Evolutionary conservation across 2,113 vertebrate species (phyloP).

Genomic region (Toxotes jaculatrix): DNA sequence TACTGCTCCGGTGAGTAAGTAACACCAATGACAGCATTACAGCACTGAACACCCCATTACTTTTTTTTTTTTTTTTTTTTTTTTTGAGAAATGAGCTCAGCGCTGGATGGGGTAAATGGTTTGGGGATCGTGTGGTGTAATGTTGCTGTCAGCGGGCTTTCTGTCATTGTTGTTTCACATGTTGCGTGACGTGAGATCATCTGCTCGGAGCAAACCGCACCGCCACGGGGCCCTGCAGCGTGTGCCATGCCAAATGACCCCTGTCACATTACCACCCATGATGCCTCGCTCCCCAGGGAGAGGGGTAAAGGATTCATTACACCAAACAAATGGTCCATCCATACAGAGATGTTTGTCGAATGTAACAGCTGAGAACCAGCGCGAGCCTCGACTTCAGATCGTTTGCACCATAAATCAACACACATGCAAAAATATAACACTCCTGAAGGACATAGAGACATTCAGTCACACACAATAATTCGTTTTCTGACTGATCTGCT

Average conservation of each 20-base stretch:
- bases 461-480: neutral
- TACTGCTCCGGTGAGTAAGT: neutral
- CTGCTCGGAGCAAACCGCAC: conserved; percentile 5
- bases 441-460: neutral
- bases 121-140: conserved; percentile 9
- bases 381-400: conserved; percentile 13
- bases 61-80: too few relatives aligned
- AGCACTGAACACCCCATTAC: conserved; percentile 7
- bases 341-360: conserved; percentile 45
- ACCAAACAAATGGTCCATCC: conserved; percentile 52
- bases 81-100: conserved; percentile 20
- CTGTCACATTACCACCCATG: conserved; percentile 60
- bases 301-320: conserved; percentile 44
- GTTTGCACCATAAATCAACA: conserved; percentile 33
- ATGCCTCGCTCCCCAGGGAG: conserved; percentile 34
- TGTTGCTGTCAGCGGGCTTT: conserved; percentile 11
- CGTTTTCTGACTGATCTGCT: neutral
- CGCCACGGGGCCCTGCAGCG: conserved; percentile 10
- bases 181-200: conserved; percentile 48
- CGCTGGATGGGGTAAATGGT: conserved; percentile 25
- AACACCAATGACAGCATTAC: neutral
- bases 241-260: conserved; percentile 55
- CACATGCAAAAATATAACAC: neutral
- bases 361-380: conserved; percentile 55
- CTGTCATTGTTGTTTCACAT: conserved; percentile 58